A percentile compares a stretch with the other conserved stretches of the same genome.
These are phyloP conservation scores for Scaptodrosophila lebanonensis DNA, from an alignment of 1,140 invertebrate species.

Conservation along the genomic window DNA sequence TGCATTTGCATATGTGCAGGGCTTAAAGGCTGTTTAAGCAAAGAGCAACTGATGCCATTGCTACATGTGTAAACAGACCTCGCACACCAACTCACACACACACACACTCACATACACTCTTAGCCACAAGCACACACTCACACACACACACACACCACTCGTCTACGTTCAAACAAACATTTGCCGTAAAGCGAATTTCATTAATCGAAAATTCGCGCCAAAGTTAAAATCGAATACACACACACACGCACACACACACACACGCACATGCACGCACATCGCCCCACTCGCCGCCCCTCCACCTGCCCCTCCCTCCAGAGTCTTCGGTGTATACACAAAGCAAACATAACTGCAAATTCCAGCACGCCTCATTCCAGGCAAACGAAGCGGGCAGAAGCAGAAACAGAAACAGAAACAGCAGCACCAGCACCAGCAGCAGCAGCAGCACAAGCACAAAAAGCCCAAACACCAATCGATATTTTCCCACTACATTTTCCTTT, in stretches of 20 bases:
- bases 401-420: too few species aligned
- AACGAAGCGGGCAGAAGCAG: background rate
- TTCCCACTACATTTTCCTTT: slow-evolving; percentile 31
- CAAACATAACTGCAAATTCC: slow-evolving; percentile 42
- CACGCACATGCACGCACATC: background rate
- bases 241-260: slow-evolving; percentile 6
- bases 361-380: slow-evolving; percentile 33
- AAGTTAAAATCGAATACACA: slow-evolving; percentile 12
- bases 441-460: slow-evolving; percentile 3
- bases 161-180: too few species aligned
- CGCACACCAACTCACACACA: too few species aligned
- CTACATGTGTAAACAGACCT: slow-evolving; percentile 1
- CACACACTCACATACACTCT: too few species aligned
- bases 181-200: slow-evolving; percentile 35
- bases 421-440: too few species aligned
- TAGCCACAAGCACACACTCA: too few species aligned
- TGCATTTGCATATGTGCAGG: slow-evolving; percentile 11
- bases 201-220: slow-evolving; percentile 71
- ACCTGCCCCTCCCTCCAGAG: background rate
- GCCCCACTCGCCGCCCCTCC: background rate
- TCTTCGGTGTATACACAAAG: background rate
- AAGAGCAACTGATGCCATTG: too few species aligned
- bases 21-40: too few species aligned
- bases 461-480: slow-evolving; percentile 43
- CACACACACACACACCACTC: too few species aligned